A percentile compares a stretch with the other conserved stretches of the same genome.
Evolutionary conservation across 2,113 vertebrate species (phyloP).

Genomic region (western clawed frog (Xenopus tropicalis)): UCB_Xtro_10.0 CM004450.2:34265001-34265500

Average conservation of each 20-base stretch:
- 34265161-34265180: neutral
- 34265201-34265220: neutral
- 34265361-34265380: no score
- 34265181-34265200: neutral
- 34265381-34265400: no score
- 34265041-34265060: conserved; percentile 85
- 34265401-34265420: no score
- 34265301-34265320: neutral
- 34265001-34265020: conserved; percentile 93
- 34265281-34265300: neutral
- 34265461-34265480: no score
- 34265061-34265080: conserved; percentile 95
- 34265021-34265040: conserved; percentile 87
- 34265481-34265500: no score
- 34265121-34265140: conserved; percentile 95
- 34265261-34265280: conserved; percentile 1
- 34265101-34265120: conserved; percentile 94
- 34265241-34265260: neutral
- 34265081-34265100: conserved; percentile 97
- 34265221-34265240: neutral
- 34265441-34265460: no score
- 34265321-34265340: neutral
- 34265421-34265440: no score
- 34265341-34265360: no score
- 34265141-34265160: conserved; percentile 55